Base-by-base conservation (phyloP, 2,888 invertebrate genomes). In the Bellardia pandia region DNA sequence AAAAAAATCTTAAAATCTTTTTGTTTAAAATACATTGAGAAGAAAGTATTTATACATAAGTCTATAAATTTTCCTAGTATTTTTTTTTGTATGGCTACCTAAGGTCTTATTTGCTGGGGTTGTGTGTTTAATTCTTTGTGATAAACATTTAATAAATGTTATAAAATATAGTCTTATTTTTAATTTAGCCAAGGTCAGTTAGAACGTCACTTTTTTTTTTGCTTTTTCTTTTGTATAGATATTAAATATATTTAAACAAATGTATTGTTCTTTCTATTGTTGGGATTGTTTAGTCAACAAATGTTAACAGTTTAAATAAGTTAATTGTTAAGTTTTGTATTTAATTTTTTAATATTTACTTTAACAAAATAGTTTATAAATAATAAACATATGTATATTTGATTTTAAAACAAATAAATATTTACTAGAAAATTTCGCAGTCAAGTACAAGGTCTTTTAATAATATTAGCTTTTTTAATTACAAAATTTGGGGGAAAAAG, bases 101-200 rank as follows among this genome's bases (percentile, higher is more conserved):
- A 45, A 45, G 45, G 45, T 45, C 13, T 51, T 51, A n/a, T 14
- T 51, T 14, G 51, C 7, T 51, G 4, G 4, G n/a, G 6, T 51
- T 42, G 42, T 13, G 30, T 42, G 6, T 66, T 51, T 42, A 23
- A 48, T 40, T 56, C 7, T 60, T 60, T 48, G 48, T 75, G 30
- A 48, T 48, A 51, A 62, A n/a, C n/a, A 37, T 48, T 45, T 48
- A 33, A 11, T 33, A 62, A 42, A 51, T 23, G 8, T 16, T 42
- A 5, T 30, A 45, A 45, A 45, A 45, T 60, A 4, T 48, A 4
- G 56, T 56, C 14, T 71, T 77, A 30, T 68, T 56, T 48, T 69
- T 62, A 66, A 56, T 74, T 60, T 77, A 68, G 80, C 53, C 84
- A 86, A 86, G 86, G 84, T 75, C 86, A 84, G 66, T 60, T 80